Conservation (phyloP, 2,797 vertebrate species). For the Aselliscus stoliczkanus region DNA sequence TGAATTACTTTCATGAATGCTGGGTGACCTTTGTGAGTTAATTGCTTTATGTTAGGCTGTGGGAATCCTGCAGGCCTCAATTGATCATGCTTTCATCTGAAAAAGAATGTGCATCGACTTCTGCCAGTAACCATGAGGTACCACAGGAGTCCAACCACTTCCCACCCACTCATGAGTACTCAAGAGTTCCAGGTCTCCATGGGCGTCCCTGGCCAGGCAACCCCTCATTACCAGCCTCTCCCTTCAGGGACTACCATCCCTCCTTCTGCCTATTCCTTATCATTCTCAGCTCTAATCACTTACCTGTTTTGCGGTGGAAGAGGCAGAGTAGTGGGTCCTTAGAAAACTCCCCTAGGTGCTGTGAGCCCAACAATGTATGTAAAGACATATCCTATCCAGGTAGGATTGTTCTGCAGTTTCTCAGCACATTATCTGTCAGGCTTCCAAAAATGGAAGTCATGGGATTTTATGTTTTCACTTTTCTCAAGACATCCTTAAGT, state of each 20-base stretch:
- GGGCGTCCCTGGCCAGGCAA: not conserved
- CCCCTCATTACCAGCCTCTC: not conserved
- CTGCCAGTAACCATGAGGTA: not conserved
- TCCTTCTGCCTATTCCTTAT: not conserved
- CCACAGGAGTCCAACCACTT: not conserved
- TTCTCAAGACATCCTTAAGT: not conserved
- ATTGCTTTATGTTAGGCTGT: constrained; percentile 29
- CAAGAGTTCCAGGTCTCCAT: not conserved
- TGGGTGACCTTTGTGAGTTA: constrained; percentile 33
- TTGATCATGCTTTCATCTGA: constrained; percentile 21
- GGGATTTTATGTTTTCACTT: not conserved
- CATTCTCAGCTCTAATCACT: not conserved
- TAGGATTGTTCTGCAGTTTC: not conserved
- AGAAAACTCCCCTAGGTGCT: not conserved
- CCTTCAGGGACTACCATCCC: not conserved
- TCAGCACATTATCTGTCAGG: not conserved
- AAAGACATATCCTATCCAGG: not conserved
- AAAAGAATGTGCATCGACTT: not conserved
- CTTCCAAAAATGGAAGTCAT: not conserved
- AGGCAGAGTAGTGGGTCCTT: not conserved
- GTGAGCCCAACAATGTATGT: not conserved
- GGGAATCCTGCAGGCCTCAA: not conserved
- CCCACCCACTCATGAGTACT: not conserved
- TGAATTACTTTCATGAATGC: constrained; percentile 26
- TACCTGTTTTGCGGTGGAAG: not conserved